Evolutionary conservation across 2,797 vertebrate species (phyloP).

Genomic region (Sarcophilus harrisii): DNA sequence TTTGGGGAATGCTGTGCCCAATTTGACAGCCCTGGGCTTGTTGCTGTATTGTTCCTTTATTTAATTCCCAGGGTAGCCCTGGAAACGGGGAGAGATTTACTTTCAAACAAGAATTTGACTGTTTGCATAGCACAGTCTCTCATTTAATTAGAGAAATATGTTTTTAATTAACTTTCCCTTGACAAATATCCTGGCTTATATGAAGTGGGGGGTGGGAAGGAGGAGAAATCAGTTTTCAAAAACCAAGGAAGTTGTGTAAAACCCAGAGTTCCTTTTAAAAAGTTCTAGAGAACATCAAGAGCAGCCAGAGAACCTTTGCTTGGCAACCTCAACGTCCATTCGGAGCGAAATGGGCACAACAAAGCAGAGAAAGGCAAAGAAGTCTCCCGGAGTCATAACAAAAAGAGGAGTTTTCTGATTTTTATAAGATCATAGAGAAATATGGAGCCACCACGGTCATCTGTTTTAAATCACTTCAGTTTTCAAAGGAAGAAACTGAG

Average conservation of each 20-base stretch:
- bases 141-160: conserved; percentile 77
- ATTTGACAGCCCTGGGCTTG: not conserved
- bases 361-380: not conserved
- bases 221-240: not conserved
- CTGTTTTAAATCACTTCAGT: not conserved
- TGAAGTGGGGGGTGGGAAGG: not conserved
- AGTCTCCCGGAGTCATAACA: not conserved
- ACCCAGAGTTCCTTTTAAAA: not conserved
- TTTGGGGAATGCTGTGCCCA: not conserved
- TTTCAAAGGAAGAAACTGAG: not conserved
- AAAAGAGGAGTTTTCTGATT: not conserved
- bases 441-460: not conserved
- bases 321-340: not conserved
- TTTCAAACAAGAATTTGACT: conserved; percentile 68
- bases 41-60: not conserved
- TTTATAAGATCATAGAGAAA: not conserved
- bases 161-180: conserved; percentile 75
- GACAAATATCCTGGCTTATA: conserved; percentile 71
- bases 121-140: conserved; percentile 63
- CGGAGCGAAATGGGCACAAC: fast-evolving
- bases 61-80: conserved; percentile 48
- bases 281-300: not conserved
- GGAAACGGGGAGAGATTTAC: conserved; percentile 44
- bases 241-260: not conserved
- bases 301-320: not conserved